These are phyloP conservation scores for Toxonevra muliebris DNA, from an alignment of 2,888 invertebrate genomes.

Conservation along the genomic window DNA sequence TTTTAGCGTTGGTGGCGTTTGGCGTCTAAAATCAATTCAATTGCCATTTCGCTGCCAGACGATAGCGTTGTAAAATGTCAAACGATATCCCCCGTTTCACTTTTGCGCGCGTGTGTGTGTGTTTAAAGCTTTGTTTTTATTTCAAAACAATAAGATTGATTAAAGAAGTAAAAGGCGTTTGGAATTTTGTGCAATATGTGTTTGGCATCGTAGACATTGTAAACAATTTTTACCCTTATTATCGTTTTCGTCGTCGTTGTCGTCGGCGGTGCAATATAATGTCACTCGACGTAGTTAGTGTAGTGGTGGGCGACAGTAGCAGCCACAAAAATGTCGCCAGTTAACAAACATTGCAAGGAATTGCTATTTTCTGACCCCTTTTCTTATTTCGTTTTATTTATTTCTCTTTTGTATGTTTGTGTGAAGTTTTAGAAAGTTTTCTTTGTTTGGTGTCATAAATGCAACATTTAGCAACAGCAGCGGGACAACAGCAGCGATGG, in stretches of 20 bases:
- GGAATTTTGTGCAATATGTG: too few species aligned
- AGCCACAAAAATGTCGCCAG: conserved; percentile 25
- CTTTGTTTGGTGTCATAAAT: conserved; percentile 16
- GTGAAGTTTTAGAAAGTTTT: too few species aligned
- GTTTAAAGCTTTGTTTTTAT: not conserved
- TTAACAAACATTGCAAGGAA: too few species aligned
- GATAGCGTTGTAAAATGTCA: conserved; percentile 13
- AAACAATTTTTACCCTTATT: not conserved
- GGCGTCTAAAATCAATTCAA: conserved; percentile 23
- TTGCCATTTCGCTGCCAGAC: conserved; percentile 30
- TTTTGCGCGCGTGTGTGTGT: not conserved
- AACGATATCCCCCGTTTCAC: too few species aligned
- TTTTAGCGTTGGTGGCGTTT: not conserved
- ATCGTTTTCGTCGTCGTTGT: not conserved
- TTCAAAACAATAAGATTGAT: conserved; percentile 12
- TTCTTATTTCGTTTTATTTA: not conserved
- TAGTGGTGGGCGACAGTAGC: not conserved
- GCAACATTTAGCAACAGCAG: not conserved
- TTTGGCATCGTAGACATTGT: too few species aligned
- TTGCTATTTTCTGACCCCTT: not conserved
- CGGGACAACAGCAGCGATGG: too few species aligned
- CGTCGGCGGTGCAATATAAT: not conserved
- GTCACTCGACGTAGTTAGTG: not conserved
- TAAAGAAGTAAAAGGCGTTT: conserved; percentile 9
- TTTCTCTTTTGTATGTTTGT: too few species aligned